Conservation (phyloP, 1,140 invertebrate species). For the Centruroides sculpturatus region DNA sequence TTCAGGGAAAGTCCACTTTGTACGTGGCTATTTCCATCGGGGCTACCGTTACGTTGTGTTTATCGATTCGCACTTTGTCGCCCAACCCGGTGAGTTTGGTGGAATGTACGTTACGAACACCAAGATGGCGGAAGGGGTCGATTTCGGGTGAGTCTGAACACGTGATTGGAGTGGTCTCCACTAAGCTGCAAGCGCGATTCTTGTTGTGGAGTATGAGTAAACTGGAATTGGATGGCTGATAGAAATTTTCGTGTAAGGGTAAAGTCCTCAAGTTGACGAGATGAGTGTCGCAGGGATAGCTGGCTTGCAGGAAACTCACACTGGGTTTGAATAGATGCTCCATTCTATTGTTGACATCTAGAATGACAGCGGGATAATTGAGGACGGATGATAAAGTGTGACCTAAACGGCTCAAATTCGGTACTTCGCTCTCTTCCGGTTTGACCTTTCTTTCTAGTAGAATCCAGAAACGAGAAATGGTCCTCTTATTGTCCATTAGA, state of each 20-base stretch:
- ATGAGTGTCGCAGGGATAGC: constrained; percentile 39
- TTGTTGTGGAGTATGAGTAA: constrained; percentile 64
- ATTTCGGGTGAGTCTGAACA: no score
- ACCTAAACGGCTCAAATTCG: constrained; percentile 49
- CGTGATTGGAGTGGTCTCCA: no score
- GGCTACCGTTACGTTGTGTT: no score
- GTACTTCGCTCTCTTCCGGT: constrained; percentile 23
- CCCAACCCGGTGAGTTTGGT: no score
- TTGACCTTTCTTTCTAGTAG: constrained; percentile 41
- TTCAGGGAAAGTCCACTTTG: no score
- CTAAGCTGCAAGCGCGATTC: constrained; percentile 22
- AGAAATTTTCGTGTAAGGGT: constrained; percentile 48
- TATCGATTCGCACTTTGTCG: no score
- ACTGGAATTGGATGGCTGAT: constrained; percentile 59
- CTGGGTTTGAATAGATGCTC: constrained; percentile 21
- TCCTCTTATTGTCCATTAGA: constrained; percentile 66
- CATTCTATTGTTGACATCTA: constrained; percentile 42
- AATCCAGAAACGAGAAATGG: constrained; percentile 56
- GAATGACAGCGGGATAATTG: constrained; percentile 56
- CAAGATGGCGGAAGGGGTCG: no score
- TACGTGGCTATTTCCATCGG: no score
- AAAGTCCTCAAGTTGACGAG: constrained; percentile 44
- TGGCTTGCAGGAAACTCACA: constrained; percentile 25
- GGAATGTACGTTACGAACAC: no score
- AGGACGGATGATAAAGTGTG: constrained; percentile 52